Base-by-base conservation (phyloP, 1,140 invertebrate genomes). In the Acromyrmex heyeri region DNA sequence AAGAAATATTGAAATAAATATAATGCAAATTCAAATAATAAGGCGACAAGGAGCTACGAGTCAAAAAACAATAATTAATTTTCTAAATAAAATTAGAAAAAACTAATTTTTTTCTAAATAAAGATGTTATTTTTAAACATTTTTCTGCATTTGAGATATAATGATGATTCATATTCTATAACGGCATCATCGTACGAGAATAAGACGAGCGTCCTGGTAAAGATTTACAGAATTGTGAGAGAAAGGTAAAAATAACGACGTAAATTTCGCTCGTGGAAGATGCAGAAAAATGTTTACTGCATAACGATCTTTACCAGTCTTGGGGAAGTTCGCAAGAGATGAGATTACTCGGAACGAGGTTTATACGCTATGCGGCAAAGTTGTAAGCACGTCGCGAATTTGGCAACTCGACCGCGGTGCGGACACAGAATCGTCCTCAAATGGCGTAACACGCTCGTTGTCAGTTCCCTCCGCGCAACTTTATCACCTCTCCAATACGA, bases 311-410 rank as follows among this genome's bases (percentile, higher is more conserved):
- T 21, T 38, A 53, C 59, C 57, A 77, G 61, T 44, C n/a, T 30
- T 44, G 38, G 16, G 44, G 24, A 57, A 77, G 62, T 85, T 72
- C 65, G 44, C 44, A 59, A 59, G 24, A 55, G 62, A 85, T 62
- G 48, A 27, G 30, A 82, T 82, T 82, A 82, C 53, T 16, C 21
- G 82, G 24, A 34, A 85, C 72, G 57, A 85, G 82, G 57, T 65
- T 77, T 48, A 65, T n/a, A 59, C 55, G 70, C 27, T 75, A 65
- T 55, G 61, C 24, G 48, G 53, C 57, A 82, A 73, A 82, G 67
- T 73, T 76, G 53, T 24, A 38, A 85, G 72, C 72, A 34, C 50
- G 34, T 78, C 27, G 59, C 44, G 34, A 50, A 64, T 85, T 85
- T 85, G 82, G 82, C 82, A 75, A 48, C 24, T 73, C 67, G 55